Percentiles rank a stretch among this genome's conserved stretches.
Evolutionary conservation across 2,888 invertebrate species (phyloP).

Genomic region (Protophormia terraenovae): DNA sequence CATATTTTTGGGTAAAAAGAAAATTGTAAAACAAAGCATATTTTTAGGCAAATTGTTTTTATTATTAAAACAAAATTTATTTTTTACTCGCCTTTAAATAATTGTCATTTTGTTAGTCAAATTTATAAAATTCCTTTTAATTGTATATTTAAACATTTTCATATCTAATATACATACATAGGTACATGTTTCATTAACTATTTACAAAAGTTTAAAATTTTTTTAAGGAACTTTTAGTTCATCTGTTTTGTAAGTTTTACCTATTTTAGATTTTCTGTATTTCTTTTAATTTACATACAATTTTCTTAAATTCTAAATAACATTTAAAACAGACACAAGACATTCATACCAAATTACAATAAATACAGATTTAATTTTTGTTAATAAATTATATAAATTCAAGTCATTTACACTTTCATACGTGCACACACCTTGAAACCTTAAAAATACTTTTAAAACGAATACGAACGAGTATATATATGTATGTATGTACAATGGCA

Average conservation of each 20-base stretch:
- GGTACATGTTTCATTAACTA: background rate
- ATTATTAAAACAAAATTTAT: too few species aligned
- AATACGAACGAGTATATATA: background rate
- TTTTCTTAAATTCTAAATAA: background rate
- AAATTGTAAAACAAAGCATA: too few species aligned
- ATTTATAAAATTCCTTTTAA: background rate
- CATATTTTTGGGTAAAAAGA: too few species aligned
- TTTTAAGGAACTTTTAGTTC: conserved; percentile 45
- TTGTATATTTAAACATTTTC: background rate
- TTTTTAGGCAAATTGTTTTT: too few species aligned
- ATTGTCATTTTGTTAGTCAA: background rate
- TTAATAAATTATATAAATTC: background rate
- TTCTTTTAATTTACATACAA: background rate
- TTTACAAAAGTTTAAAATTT: conserved; percentile 2
- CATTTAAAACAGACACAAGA: conserved; percentile 4
- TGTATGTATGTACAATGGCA: too few species aligned
- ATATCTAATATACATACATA: background rate
- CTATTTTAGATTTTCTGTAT: background rate
- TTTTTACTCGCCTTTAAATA: too few species aligned
- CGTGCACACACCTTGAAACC: conserved; percentile 40
- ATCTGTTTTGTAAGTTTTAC: conserved; percentile 8
- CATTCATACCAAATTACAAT: background rate
- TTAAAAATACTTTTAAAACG: conserved; percentile 31
- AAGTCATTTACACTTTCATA: background rate
- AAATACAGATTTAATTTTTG: background rate